These are phyloP conservation scores for Anthopleura xanthogrammica DNA, from an alignment of 92 coral and sea anemone species.

Conservation along the genomic window DNA sequence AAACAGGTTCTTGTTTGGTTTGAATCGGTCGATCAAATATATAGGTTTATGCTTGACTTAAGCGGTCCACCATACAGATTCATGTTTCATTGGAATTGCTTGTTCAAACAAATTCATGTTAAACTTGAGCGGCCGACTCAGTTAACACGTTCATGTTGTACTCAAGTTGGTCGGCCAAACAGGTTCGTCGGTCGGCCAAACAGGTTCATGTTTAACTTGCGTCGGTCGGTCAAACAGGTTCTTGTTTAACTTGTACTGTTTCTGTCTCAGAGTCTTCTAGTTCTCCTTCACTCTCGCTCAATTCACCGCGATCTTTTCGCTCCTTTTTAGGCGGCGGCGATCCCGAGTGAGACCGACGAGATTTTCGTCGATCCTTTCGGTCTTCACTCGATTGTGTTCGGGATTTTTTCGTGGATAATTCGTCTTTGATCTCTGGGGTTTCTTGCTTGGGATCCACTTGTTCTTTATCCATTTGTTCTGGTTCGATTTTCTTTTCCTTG, in stretches of 20 bases:
- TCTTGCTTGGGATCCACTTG: slow-evolving; percentile 80
- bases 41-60: neutral
- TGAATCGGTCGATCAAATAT: neutral
- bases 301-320: slow-evolving; percentile 53
- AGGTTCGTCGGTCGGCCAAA: neutral
- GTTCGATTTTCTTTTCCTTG: slow-evolving; percentile 83
- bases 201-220: neutral
- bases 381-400: slow-evolving; percentile 63
- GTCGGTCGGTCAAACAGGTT: slow-evolving; percentile 1
- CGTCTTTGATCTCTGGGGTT: slow-evolving; percentile 48
- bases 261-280: slow-evolving; percentile 42
- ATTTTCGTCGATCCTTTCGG: slow-evolving; percentile 64
- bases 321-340: slow-evolving; percentile 69
- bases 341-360: slow-evolving; percentile 69
- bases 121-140: too few relatives aligned
- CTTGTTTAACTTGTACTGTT: slow-evolving; percentile 20
- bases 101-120: too few relatives aligned
- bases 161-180: too few relatives aligned
- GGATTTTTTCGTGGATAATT: slow-evolving; percentile 52
- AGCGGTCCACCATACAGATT: neutral
- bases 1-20: neutral
- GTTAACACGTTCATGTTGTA: too few relatives aligned
- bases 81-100: too few relatives aligned
- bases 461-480: slow-evolving; percentile 75
- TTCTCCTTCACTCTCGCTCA: slow-evolving; percentile 55